These are phyloP conservation scores for Acheta domesticus DNA, from an alignment of 2,888 invertebrate species.

Conservation along the genomic window DNA sequence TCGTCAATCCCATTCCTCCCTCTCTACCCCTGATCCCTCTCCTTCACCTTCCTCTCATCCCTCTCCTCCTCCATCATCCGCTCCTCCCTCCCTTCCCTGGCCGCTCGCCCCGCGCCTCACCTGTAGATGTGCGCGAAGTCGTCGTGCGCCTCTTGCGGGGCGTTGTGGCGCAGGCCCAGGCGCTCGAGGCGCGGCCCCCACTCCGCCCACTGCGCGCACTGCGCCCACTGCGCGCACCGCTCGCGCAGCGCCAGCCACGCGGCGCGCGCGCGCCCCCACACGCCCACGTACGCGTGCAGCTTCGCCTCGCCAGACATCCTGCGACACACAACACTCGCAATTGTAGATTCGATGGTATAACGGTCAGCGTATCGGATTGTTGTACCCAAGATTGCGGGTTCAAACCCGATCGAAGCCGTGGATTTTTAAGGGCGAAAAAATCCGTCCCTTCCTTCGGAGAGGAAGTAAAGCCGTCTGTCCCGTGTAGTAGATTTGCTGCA, in stretches of 20 bases:
- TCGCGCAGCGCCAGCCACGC: conserved; percentile 63
- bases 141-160: conserved; percentile 46
- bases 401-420: too few species aligned
- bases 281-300: conserved; percentile 74
- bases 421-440: too few species aligned
- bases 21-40: too few species aligned
- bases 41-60: too few species aligned
- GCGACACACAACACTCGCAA: not conserved
- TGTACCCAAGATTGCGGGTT: too few species aligned
- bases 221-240: conserved; percentile 60
- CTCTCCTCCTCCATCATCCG: too few species aligned
- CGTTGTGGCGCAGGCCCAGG: conserved; percentile 51
- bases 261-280: conserved; percentile 66
- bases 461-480: too few species aligned
- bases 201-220: conserved; percentile 41
- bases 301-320: conserved; percentile 58
- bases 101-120: conserved; percentile 54
- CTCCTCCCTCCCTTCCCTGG: conserved; percentile 72
- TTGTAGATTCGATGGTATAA: too few species aligned
- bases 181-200: not conserved
- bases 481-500: too few species aligned
- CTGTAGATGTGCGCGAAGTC: conserved; percentile 67
- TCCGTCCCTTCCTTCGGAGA: too few species aligned
- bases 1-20: too few species aligned
- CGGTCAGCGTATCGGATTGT: too few species aligned